A percentile compares a stretch with the other conserved stretches of the same genome.
Evolutionary conservation across 2,113 vertebrate genomes (phyloP).

Genomic region (Aegithalos caudatus): DNA sequence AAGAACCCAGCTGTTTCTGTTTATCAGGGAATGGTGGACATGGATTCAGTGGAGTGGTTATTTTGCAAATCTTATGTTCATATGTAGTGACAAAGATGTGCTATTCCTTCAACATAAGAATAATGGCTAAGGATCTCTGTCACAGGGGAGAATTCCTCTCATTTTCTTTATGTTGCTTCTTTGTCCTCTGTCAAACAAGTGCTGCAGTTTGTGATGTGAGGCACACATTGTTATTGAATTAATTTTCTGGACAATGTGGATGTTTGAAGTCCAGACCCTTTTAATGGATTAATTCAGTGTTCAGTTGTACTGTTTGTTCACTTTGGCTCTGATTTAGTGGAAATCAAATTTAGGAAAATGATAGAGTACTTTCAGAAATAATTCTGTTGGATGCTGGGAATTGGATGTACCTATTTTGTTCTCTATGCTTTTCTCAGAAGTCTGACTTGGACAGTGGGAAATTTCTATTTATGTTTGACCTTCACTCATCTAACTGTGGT

Average conservation of each 20-base stretch:
- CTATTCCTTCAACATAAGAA: not conserved
- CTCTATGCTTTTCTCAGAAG: not conserved
- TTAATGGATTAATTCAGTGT: not conserved
- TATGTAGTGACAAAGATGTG: not conserved
- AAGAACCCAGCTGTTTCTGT: not conserved
- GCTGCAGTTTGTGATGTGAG: not conserved
- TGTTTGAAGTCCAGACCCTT: not conserved
- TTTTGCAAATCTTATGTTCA: not conserved
- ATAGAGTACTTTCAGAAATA: not conserved
- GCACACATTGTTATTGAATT: not conserved
- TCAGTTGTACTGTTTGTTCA: not conserved
- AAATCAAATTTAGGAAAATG: constrained; percentile 8
- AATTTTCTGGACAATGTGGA: not conserved
- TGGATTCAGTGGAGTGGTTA: not conserved
- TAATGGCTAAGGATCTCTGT: not conserved
- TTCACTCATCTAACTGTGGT: not conserved
- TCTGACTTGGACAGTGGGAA: not conserved
- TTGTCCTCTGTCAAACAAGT: not conserved
- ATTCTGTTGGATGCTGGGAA: not conserved
- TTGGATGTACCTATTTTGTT: not conserved
- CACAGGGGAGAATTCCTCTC: not conserved
- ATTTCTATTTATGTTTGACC: not conserved
- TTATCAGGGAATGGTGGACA: not conserved
- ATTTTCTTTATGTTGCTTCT: not conserved
- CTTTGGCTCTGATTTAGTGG: not conserved